Evolutionary conservation across 2,888 invertebrate genomes (phyloP), one percentile per base, ranked within the genome.

Genomic region (Notodonta ziczac): DNA sequence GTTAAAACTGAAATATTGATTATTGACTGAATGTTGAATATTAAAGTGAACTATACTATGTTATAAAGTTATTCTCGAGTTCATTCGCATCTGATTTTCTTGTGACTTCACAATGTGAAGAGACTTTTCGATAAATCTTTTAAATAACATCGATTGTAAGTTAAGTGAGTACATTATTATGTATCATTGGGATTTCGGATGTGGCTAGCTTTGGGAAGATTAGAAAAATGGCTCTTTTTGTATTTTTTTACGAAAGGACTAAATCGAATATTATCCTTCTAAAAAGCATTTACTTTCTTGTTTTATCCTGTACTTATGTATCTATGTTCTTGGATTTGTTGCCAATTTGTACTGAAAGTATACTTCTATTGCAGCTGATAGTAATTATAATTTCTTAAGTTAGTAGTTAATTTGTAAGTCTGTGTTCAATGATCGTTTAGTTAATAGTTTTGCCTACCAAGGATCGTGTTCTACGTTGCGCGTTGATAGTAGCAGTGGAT

Each of bases 201-300:
- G 72, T 63, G 62, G 66, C 73, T 66, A 65, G 66, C 69, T 57
- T 62, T 69, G 65, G 66, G 69, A 63, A 62, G 60, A 40, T 62
- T 69, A 67, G 72, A 69, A 72, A 73, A 80, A 74, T 74, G 78
- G 69, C 76, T 75, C 78, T 72, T 84, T 44, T 85, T 86, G 78
- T 85, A 86, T 84, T 83, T 86, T 86, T 86, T 86, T 85, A 86
- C 79, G 69, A 82, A 81, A 69, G 64, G 57, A 73, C 69, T 73
- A 66, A 75, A 67, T 69, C 52, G 40, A 71, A 68, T 66, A 61
- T 60, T 55, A 48, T 50, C 10, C 24, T 59, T 53, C 57, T 40
- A 53, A 32, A 59, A 44, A 35, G 57, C 55, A 58, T 55, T 66
- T 59, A 70, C 62, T 62, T 63, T 69, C 62, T 61, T 32, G 6